Evolutionary conservation across 2,113 vertebrate species (phyloP), one percentile per base, ranked within the genome.

Genomic region (Xiphias gladius): DNA sequence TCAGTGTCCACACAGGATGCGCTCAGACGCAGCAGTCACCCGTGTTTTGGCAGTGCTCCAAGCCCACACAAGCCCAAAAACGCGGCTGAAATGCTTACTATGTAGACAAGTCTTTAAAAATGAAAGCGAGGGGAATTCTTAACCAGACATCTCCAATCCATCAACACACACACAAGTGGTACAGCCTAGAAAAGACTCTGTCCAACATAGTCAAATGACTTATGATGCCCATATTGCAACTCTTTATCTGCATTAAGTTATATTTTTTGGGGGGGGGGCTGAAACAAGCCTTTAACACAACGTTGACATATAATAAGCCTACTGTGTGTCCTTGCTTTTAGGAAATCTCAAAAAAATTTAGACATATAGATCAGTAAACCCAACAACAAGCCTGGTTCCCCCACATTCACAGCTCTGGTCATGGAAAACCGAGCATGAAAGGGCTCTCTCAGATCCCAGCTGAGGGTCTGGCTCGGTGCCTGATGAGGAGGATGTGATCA

Each of bases 401-500:
- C 50, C 37, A 43, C 62, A 62, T 80, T 69, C 57, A 9, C 5
- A 69, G 39, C 64, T 39, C 19, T 12, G 30, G 67, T 26, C 41
- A 72, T 7, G 17, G 58, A 54, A 73, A 76, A 62, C 24, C 9
- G 0, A 71, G 67, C 79, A 75, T 85, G 73, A 90, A 89, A 86
- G 86, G 55, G 65, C 39, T 63, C 61, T 79, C 59, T 79, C 73
- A 57, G 79, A 67, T 58, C 74, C 82, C 82, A 89, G 87, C 87
- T 82, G 86, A 87, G 83, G 75, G 57, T 52, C 78, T 92, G 89
- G 82, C 88, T 73, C 7, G 0, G 39, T 0, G 80, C 86, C 87
- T 50, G 73, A 83, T 50, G 78, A 89, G 75, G 55, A 82, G 87
- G 80, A 86, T 84, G 76, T 67, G 73, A 84, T 81, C 87, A 80